Conservation (phyloP, 2,113 vertebrate genomes). For the Colius striatus region DNA sequence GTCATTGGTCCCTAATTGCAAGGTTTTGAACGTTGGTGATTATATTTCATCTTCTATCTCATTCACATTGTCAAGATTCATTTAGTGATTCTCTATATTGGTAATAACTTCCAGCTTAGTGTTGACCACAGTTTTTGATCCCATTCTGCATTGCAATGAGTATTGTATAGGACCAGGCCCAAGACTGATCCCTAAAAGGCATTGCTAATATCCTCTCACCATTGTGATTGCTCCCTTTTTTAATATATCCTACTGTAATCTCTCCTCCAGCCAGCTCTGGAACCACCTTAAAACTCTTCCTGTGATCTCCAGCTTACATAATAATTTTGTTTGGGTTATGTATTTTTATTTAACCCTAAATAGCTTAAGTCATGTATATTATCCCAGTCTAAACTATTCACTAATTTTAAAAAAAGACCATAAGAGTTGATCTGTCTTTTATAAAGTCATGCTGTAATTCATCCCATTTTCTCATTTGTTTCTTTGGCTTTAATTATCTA, state of each 20-base stretch:
- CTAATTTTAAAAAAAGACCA: not conserved
- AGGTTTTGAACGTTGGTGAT: not conserved
- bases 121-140: not conserved
- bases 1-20: not conserved
- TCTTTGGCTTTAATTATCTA: constrained; percentile 49
- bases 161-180: not conserved
- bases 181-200: not conserved
- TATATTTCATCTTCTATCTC: constrained; percentile 1
- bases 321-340: constrained; percentile 43
- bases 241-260: not conserved
- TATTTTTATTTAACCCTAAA: constrained; percentile 40
- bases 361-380: constrained; percentile 27
- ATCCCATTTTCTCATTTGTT: constrained; percentile 36
- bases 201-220: not conserved
- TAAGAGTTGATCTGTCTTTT: not conserved
- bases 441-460: constrained; percentile 25
- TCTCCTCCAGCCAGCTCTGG: not conserved
- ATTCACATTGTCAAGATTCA: not conserved
- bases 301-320: constrained; percentile 11
- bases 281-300: constrained; percentile 30
- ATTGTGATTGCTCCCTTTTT: not conserved
- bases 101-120: not conserved
- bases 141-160: not conserved
- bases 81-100: not conserved
- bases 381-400: constrained; percentile 40